Evolutionary conservation across 2,797 vertebrate species (phyloP).

Genomic region (Trachurus trachurus): DNA sequence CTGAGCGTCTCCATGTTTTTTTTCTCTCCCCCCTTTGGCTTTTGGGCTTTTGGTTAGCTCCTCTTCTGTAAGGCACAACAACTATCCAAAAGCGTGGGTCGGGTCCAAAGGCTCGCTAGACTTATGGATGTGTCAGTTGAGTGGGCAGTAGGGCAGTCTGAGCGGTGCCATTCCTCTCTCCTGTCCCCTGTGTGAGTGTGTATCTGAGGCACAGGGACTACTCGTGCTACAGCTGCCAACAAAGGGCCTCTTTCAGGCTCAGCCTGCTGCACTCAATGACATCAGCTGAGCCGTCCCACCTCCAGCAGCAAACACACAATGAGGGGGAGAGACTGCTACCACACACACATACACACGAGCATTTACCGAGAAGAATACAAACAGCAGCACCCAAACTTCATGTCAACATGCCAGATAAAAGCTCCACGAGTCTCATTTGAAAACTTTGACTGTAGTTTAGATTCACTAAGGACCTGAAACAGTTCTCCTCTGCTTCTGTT

Average conservation of each 20-base stretch:
- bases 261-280: slow-evolving; percentile 90
- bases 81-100: slow-evolving; percentile 44
- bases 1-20: slow-evolving; percentile 84
- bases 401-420: slow-evolving; percentile 34
- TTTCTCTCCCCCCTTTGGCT: slow-evolving; percentile 45
- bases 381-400: slow-evolving; percentile 51
- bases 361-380: slow-evolving; percentile 55
- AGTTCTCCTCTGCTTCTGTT: slow-evolving; percentile 58
- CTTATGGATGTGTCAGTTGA: slow-evolving; percentile 67
- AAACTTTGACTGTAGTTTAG: slow-evolving; percentile 29
- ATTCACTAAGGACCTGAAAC: slow-evolving; percentile 28
- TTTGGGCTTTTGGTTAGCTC: slow-evolving; percentile 52
- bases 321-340: slow-evolving; percentile 64
- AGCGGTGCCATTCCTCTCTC: slow-evolving; percentile 78
- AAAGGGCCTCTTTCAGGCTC: slow-evolving; percentile 95
- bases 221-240: slow-evolving; percentile 91
- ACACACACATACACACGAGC: slow-evolving; percentile 50
- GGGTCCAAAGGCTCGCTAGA: slow-evolving; percentile 32
- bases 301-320: slow-evolving; percentile 72
- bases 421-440: slow-evolving; percentile 20
- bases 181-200: slow-evolving; percentile 73
- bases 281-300: slow-evolving; percentile 91
- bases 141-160: slow-evolving; percentile 69
- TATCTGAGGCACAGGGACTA: slow-evolving; percentile 82
- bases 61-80: slow-evolving; percentile 37